Conservation (phyloP, 2,888 invertebrate species). For the Eudasyphora cyanicolor region DNA sequence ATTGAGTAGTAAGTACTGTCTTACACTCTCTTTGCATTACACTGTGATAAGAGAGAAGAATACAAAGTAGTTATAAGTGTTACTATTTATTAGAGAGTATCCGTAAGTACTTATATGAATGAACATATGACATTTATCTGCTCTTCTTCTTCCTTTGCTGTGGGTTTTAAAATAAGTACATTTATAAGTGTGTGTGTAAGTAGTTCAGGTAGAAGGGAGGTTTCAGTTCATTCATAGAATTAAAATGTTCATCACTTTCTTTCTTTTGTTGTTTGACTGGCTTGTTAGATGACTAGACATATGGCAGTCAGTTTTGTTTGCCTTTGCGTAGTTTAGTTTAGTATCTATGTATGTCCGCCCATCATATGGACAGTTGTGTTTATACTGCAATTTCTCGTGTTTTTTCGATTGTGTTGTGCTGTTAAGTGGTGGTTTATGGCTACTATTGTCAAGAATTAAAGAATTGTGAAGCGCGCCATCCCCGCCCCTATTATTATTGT, state of each 20-base stretch:
- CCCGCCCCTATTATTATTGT: not conserved
- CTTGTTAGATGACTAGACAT: too few species aligned
- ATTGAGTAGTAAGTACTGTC: conserved; percentile 31
- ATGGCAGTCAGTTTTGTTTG: too few species aligned
- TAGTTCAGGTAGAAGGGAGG: conserved; percentile 19
- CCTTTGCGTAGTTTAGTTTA: too few species aligned
- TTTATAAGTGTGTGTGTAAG: not conserved
- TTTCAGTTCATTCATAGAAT: not conserved
- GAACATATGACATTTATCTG: not conserved
- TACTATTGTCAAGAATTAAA: conserved; percentile 7
- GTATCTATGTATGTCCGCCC: not conserved
- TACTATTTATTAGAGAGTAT: conserved; percentile 25
- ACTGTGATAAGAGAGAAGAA: not conserved
- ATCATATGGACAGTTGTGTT: not conserved
- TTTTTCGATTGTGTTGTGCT: not conserved
- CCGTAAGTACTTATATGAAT: not conserved
- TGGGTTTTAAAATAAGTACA: not conserved
- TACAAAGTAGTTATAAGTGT: too few species aligned
- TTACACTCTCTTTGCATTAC: not conserved
- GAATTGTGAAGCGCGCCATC: not conserved
- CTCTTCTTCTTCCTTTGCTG: not conserved
- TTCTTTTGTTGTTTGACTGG: too few species aligned
- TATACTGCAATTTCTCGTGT: not conserved
- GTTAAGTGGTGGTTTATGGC: not conserved
- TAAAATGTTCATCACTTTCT: not conserved